Evolutionary conservation across 1,140 invertebrate genomes (phyloP), one percentile per base, ranked within the genome.

Genomic region (Globodera ellingtonae): DNA sequence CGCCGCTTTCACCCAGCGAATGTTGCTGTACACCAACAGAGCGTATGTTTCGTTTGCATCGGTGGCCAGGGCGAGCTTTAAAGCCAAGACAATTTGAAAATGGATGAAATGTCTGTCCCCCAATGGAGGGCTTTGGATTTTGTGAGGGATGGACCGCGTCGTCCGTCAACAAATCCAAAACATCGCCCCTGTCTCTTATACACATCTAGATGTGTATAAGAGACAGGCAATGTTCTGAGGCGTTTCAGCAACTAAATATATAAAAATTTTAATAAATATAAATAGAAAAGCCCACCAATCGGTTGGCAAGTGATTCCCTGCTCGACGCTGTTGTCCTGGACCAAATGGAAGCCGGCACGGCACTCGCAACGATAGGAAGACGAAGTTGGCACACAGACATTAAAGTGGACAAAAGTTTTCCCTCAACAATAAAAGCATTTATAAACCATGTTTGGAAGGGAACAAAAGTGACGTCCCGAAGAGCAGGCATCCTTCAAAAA

Each of bases 351-450:
- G 35, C 83, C 83, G 8, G 47, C 47, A 59, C 71, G 69, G 71
- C 83, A 84, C 8, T 85, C 81, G 71, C 83, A 84, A 44, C 84
- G 59, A 52, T 84, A 84, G 52, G 13, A 66, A 7, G 35, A 52
- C 24, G 18, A 21, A 18, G 46, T 52, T 13, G 75, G 74, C 21
- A 69, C 59, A 70, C 83, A 84, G 15, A 62, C 56, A 62, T 62
- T 62, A 62, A 62, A 15, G 18, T 0, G 56, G 56, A 62, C 56
- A 62, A 62, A 62, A 62, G 10, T 62, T 10, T 35, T 35, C 35
- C 35, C 35, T 10, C 56, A n/a, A 62, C 18, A 18, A 62, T 18
- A 10, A 15, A 18, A 62, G 13, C 13, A 18, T 59, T 62, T 62
- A 52, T 7, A 15, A 62, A 62, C n/a, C 83, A 84, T 84, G 35